Evolutionary conservation across 2,113 vertebrate genomes (phyloP), one percentile per base, ranked within the genome.

Genomic region (Rhizomys pruinosus): DNA sequence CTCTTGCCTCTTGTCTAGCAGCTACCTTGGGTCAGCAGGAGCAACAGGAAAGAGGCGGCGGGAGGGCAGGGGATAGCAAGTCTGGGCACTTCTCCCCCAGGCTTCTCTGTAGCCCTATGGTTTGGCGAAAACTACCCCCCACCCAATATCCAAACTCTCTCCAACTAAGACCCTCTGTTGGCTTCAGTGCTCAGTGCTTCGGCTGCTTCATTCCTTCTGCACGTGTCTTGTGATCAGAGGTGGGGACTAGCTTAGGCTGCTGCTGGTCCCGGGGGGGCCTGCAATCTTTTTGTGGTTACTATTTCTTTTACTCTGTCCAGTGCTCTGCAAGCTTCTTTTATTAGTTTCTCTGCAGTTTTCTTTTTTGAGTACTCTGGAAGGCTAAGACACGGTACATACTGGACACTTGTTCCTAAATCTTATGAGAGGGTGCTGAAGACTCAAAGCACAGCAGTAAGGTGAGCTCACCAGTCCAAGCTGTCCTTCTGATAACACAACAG

Each of bases 331-430:
- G 74, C 15, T 55, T 89, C 37, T 29, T 89, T 91, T 22, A 69
- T 91, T 84, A 63, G 29, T 92, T 93, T 93, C 20, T 80, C 85
- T 44, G 69, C 39, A 55, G 15, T 84, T 87, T 68, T 59, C 27
- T 42, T 39, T 88, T 88, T 42, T n/a, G 73, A 81, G 39, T 42
- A 42, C 59, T 6, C 15, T 72, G 22, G 27, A 69, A 93, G 29
- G 7, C 12, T 72, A 55, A 74, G 0, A 71, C 52, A 81, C 37
- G 76, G 47, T 11, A 52, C 47, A 52, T 52, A 52, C 47, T 52
- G 47, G 6, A 52, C 6, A 52, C 47, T 52, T 52, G 47, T 7
- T 52, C 47, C 47, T 11, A 52, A 11, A n/a, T n/a, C 47, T 52
- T 6, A 52, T 52, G 29, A 12, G 59, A 16, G 55, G 63, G 69